phyloP scores from a whole-genome alignment of 2,888 invertebrate genomes.

The Tetropium fuscum region DNA sequence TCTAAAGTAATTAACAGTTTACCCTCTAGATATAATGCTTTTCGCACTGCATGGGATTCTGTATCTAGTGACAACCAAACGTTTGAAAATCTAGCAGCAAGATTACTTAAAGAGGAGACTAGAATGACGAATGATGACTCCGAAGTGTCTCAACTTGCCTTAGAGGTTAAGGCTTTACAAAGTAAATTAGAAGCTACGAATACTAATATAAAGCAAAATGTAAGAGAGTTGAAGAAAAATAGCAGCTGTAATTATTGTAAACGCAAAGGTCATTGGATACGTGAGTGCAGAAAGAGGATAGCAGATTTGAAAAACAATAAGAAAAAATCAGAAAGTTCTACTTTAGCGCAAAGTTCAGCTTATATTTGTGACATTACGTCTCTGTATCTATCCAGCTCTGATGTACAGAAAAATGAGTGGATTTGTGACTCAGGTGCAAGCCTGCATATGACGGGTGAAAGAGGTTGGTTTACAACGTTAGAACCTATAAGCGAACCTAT shows the following conservation, averaged over 20 bases:
- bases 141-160: slow-evolving; percentile 27
- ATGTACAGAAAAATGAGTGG: slow-evolving; percentile 36
- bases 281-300: too few species aligned
- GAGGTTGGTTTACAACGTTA: slow-evolving; percentile 37
- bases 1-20: slow-evolving; percentile 30
- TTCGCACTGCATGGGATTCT: slow-evolving; percentile 36
- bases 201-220: slow-evolving; percentile 13
- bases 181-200: slow-evolving; percentile 3
- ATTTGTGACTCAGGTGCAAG: slow-evolving; percentile 48
- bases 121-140: slow-evolving; percentile 26
- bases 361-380: slow-evolving; percentile 31
- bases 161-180: slow-evolving; percentile 34
- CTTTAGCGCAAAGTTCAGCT: not conserved
- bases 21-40: slow-evolving; percentile 21
- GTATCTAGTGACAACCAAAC: slow-evolving; percentile 28
- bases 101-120: slow-evolving; percentile 38
- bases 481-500: slow-evolving; percentile 13
- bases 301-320: slow-evolving; percentile 10
- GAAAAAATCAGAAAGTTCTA: not conserved
- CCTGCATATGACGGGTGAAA: slow-evolving; percentile 41
- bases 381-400: slow-evolving; percentile 25
- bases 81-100: slow-evolving; percentile 34
- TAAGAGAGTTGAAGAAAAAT: slow-evolving; percentile 31
- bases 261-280: slow-evolving; percentile 38
- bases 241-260: slow-evolving; percentile 38